These are phyloP conservation scores for Polyergus mexicanus DNA, from an alignment of 1,140 invertebrate species.

Conservation along the genomic window DNA sequence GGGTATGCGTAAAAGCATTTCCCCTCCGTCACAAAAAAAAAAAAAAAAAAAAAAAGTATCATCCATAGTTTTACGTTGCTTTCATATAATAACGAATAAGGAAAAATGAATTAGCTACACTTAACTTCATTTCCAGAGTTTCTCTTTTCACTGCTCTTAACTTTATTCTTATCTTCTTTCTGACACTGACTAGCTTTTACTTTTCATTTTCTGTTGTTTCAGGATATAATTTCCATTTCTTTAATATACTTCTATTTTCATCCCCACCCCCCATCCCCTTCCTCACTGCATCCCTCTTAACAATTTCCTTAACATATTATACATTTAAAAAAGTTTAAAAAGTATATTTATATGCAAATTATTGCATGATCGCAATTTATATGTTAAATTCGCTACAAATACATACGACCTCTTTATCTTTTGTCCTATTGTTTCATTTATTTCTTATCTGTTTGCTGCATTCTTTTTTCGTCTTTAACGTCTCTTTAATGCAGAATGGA, in stretches of 20 bases:
- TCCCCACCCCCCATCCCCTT: too few relatives aligned
- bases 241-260: not conserved
- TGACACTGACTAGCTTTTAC: not conserved
- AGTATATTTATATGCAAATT: not conserved
- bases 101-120: not conserved
- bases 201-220: not conserved
- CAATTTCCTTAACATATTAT: not conserved
- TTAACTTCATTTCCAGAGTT: conserved; percentile 14
- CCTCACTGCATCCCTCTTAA: too few relatives aligned
- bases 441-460: conserved; percentile 4
- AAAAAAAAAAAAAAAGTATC: too few relatives aligned
- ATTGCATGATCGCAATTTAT: not conserved
- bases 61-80: not conserved
- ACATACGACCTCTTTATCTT: not conserved
- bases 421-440: not conserved
- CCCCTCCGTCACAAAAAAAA: too few relatives aligned
- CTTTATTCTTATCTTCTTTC: conserved; percentile 2
- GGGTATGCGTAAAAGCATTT: too few relatives aligned
- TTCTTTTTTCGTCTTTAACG: conserved; percentile 24
- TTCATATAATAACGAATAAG: not conserved
- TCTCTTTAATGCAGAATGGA: conserved; percentile 53
- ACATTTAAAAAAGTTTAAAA: not conserved
- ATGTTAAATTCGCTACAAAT: not conserved
- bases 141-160: not conserved
- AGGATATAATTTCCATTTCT: not conserved